A percentile compares a stretch with the other conserved stretches of the same genome.
phyloP scores from a whole-genome alignment of 2,113 vertebrate genomes.

The Phalacrocorax brasilianus region DNA sequence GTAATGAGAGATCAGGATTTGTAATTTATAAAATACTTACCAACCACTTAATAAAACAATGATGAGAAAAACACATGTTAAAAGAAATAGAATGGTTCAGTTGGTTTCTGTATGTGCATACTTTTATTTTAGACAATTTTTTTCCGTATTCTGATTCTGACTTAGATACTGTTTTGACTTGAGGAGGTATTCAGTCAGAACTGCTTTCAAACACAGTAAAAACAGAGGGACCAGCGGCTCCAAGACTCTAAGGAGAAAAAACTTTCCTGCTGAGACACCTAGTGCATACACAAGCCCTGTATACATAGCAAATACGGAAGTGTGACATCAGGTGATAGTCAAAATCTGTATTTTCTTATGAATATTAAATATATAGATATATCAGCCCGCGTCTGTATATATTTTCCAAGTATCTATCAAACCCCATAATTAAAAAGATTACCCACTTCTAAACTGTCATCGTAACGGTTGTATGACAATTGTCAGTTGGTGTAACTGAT shows the following conservation, averaged over 20 bases:
- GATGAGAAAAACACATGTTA: not conserved
- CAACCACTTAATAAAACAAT: not conserved
- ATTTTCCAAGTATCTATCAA: not conserved
- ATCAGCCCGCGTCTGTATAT: not conserved
- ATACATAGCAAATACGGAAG: not conserved
- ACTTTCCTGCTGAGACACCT: not conserved
- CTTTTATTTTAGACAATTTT: not conserved
- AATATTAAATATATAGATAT: not conserved
- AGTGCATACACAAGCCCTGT: not conserved
- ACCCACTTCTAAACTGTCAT: not conserved
- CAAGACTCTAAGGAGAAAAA: not conserved
- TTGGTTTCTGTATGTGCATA: not conserved
- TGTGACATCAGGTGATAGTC: not conserved
- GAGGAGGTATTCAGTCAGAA: not conserved
- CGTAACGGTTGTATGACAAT: not conserved
- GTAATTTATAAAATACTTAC: not conserved
- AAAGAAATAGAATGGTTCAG: not conserved
- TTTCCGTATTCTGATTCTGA: not conserved
- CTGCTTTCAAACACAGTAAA: not conserved
- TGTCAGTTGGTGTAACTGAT: not conserved
- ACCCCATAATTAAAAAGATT: not conserved
- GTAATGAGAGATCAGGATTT: too few species aligned
- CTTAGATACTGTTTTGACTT: not conserved
- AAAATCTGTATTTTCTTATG: not conserved
- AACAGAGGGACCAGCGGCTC: not conserved